Evolutionary conservation across 2,888 invertebrate genomes (phyloP), one percentile per base, ranked within the genome.

Genomic region (Morpho deidamia): DNA sequence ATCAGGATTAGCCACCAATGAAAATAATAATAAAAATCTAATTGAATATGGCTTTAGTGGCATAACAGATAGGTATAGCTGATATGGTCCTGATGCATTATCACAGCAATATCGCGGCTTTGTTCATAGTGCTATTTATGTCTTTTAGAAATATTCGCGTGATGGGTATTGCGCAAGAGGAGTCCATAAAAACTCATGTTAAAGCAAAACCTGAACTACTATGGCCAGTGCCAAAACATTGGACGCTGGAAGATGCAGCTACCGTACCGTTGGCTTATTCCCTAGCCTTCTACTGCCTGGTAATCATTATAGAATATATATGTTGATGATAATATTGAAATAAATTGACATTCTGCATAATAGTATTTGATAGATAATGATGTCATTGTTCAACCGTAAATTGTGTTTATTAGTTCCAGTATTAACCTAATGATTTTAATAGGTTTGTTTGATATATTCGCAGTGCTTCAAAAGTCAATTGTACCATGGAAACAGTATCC

Each of bases 221-320:
- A 38, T 96, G 95, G 94, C 87, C 91, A 3, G 87, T 95, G 7
- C 95, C 95, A 0, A 82, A 91, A 0, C 70, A 86, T 14, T 95
- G 95, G 94, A 90, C 88, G 2, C 70, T 95, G 12, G 91, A 93
- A 68, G 94, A 95, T 56, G 95, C 94, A 1, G 94, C 94, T 8
- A 94, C 95, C 0, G 91, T 95, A 0, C 95, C 95, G 0, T 91
- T 94, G 33, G 94, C 94, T 0, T 95, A 95, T 67, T 81, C 83
- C 32, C 90, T 92, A 0, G 91, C 91, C 0, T 90, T 76, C 51
- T 81, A 80, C 54, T 74, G 74, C 37, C 61, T 83, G 32, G 81
- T 82, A 57, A 41, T 12, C 8, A 44, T 8, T 34, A 14, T 35
- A 11, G 40, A 47, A 43, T 38, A 32, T 8, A n/a, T n/a, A n/a